Base-by-base conservation (phyloP, 1,140 invertebrate species). In the Drosophila willistoni region DNA sequence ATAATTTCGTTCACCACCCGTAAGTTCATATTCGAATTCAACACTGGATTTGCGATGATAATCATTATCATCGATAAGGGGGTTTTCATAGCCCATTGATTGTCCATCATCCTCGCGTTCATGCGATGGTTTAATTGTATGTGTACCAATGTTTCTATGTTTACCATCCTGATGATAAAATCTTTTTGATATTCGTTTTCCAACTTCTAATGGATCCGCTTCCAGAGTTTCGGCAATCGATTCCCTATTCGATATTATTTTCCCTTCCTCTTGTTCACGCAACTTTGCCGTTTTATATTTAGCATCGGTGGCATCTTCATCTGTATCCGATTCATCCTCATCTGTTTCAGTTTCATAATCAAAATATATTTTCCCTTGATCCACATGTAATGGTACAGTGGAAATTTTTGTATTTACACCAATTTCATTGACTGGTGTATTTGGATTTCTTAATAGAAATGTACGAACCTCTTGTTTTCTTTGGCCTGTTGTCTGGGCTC, bases 381-480 rank as follows among this genome's bases (percentile, higher is more conserved):
- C 42, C 0, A 14, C n/a, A 0, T 6, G 13, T 44, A 44, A 14
- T 2, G 42, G 42, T 14, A 3, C 0, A 14, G 42, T 17, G 10
- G 42, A 44, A 7, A 44, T 4, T 29, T 33, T 72, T 2, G 71
- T 73, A 56, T 72, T 73, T 12, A 73, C 61, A 39, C 71, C 71
- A 0, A 7, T 7, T 1, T 9, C 36, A 61, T 39, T 7, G 13
- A 3, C 17, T 69, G 60, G 7, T 12, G n/a, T 12, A 47, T 17
- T 4, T 57, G 47, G 6, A 44, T 68, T 3, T 56, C 36, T 13
- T 39, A 39, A 39, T 12, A 39, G 12, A 13, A 39, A 39, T n/a
- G 29, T 1, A 33, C 22, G 5, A 39, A 0, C 1, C n/a, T 14
- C 0, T 75, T 19, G 3, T 61, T 33, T n/a, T 74, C 34, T n/a